These are phyloP conservation scores for Diabrotica virgifera DNA, from an alignment of 1,140 invertebrate genomes.

Conservation along the genomic window DNA sequence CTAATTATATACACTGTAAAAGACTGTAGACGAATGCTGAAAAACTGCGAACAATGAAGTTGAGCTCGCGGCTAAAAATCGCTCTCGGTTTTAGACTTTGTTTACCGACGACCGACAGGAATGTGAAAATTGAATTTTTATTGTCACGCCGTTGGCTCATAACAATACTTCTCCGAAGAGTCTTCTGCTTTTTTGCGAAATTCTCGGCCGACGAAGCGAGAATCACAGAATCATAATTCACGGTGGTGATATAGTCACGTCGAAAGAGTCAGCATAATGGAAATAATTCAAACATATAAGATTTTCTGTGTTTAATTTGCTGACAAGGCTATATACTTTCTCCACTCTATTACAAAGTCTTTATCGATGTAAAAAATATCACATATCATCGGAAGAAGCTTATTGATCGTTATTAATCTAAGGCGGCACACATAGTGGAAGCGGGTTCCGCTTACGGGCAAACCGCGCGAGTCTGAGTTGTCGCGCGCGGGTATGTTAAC, in stretches of 20 bases:
- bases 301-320: no score
- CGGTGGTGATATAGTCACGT: slow-evolving; percentile 1
- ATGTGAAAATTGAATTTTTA: slow-evolving; percentile 44
- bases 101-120: slow-evolving; percentile 29
- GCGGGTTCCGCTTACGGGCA: no score
- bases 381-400: no score
- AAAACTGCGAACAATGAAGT: slow-evolving; percentile 30
- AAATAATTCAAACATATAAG: no score
- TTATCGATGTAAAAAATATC: no score
- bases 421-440: no score
- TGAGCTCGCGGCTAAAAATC: slow-evolving; percentile 1
- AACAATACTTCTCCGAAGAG: slow-evolving; percentile 23
- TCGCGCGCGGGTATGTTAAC: no score
- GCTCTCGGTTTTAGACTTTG: slow-evolving; percentile 1
- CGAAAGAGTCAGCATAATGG: not conserved
- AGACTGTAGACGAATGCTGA: slow-evolving; percentile 27
- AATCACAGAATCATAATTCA: slow-evolving; percentile 19
- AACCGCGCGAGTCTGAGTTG: no score
- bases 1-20: slow-evolving; percentile 39
- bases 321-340: no score
- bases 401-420: no score
- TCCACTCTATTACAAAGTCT: no score
- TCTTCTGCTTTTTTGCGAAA: slow-evolving; percentile 18
- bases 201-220: slow-evolving; percentile 11
- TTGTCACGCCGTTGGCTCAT: slow-evolving; percentile 35